Conservation (phyloP, 2,888 invertebrate species). For the Hybos culiciformis region DNA sequence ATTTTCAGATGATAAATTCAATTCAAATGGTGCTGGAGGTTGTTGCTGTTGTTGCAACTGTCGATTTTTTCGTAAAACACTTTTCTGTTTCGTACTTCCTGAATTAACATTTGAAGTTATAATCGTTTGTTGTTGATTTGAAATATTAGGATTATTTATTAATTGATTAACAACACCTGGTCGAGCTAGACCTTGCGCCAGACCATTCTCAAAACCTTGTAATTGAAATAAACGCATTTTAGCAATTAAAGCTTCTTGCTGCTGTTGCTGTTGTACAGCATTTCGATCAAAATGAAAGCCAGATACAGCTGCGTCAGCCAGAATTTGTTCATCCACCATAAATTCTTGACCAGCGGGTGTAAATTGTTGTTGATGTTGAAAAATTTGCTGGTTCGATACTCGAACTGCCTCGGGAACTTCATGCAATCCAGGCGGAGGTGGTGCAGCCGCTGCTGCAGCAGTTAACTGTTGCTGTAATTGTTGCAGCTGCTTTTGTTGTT, state of each 20-base stretch:
- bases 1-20: conserved; percentile 22
- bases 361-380: conserved; percentile 31
- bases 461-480: conserved; percentile 34
- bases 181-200: conserved; percentile 20
- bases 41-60: conserved; percentile 24
- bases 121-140: conserved; percentile 6
- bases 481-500: conserved; percentile 36
- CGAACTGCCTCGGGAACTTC: conserved; percentile 46
- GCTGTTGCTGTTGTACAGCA: conserved; percentile 25
- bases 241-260: conserved; percentile 33
- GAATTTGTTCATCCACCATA: conserved; percentile 28
- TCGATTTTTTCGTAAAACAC: conserved; percentile 32
- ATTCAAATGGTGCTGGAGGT: conserved; percentile 26
- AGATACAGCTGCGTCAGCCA: conserved; percentile 17
- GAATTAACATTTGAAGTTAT: conserved; percentile 5
- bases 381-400: conserved; percentile 39
- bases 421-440: conserved; percentile 41
- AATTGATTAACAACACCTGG: conserved; percentile 18
- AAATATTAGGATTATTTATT: conserved; percentile 16
- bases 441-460: too few species aligned
- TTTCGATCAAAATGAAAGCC: conserved; percentile 32
- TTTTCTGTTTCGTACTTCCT: conserved; percentile 20
- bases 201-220: conserved; percentile 33
- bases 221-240: conserved; percentile 34
- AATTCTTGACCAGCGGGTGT: conserved; percentile 28